Base-by-base conservation (phyloP, 2,888 invertebrate species). In the Cephonodes hylas region DNA sequence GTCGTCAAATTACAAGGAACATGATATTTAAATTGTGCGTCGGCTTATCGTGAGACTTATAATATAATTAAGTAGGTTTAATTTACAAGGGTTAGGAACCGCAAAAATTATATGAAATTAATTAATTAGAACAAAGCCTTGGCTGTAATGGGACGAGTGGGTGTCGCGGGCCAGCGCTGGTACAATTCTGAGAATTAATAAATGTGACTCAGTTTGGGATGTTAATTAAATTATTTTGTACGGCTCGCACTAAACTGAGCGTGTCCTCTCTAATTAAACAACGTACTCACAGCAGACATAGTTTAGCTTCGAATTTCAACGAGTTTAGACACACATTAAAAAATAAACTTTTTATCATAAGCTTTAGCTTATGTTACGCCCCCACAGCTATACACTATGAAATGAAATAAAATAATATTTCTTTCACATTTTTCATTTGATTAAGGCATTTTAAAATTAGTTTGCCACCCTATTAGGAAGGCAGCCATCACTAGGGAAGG, bases 171-270 rank as follows among this genome's bases (percentile, higher is more conserved):
- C 27, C 45, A 48, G 13, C 31, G 27, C 18, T 18, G 27, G 31
- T 27, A 53, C 31, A 18, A 18, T 53, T 31, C 38, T 18, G 31
- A n/a, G 15, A 53, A 53, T 53, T 31, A 31, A 15, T 25, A 53
- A 18, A 53, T 10, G 18, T 18, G 31, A 53, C 18, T 10, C 8
- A 31, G 53, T 18, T 38, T 53, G 18, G 22, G 22, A 20, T 53
- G 53, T 31, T 53, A 53, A 53, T 53, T 53, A 31, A 53, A 53
- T 53, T 53, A 53, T 53, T 31, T 53, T 3, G 8, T 22, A 45
- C 27, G 27, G 8, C 8, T 10, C 23, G 22, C 23, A n/a, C n/a
- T n/a, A n/a, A n/a, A n/a, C n/a, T n/a, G n/a, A n/a, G n/a, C n/a
- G 34, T 38, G 38, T 38, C n/a, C n/a, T 38, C n/a, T 38, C 38